phyloP scores from a whole-genome alignment of 1,140 invertebrate species.

The Ridgeia piscesae region DNA sequence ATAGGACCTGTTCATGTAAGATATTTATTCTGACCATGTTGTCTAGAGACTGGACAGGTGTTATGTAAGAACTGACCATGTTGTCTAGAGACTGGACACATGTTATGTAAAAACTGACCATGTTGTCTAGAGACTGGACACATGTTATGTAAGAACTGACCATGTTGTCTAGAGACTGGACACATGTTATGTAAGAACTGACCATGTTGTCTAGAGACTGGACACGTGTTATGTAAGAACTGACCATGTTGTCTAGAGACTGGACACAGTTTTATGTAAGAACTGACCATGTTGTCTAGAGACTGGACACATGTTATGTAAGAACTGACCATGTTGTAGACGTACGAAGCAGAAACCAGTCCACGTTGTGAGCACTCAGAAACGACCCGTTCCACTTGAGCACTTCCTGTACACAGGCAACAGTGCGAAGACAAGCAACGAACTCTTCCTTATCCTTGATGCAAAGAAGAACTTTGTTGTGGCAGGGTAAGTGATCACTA shows the following conservation, averaged over 20 bases:
- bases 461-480: constrained; percentile 59
- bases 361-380: constrained; percentile 90
- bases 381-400: constrained; percentile 92
- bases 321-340: constrained; percentile 39
- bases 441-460: constrained; percentile 83
- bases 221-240: neutral
- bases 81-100: no score
- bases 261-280: no score
- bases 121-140: no score
- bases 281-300: neutral
- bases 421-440: constrained; percentile 75
- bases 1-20: no score
- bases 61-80: no score
- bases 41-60: no score
- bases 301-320: neutral
- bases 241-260: neutral
- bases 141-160: no score
- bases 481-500: constrained; percentile 65
- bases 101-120: no score
- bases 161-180: no score
- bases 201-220: no score
- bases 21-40: no score
- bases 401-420: constrained; percentile 90
- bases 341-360: constrained; percentile 89
- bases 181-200: no score